phyloP scores from a whole-genome alignment of 2,888 invertebrate genomes.

The Listrodromus nycthemerus region DNA sequence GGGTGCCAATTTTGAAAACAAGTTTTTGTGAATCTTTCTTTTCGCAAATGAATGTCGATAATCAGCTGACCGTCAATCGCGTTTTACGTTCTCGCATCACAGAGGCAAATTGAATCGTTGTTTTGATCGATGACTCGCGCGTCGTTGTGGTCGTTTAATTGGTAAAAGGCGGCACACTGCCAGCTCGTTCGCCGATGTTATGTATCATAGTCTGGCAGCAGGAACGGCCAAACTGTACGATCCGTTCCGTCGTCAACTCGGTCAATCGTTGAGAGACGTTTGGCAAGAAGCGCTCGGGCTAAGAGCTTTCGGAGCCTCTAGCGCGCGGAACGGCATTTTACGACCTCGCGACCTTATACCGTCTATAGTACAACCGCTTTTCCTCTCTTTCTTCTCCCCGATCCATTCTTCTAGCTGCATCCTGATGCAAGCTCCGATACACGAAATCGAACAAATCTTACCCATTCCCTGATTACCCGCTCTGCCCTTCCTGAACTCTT shows the following conservation, averaged over 20 bases:
- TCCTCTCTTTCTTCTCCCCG: background rate
- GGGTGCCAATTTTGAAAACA: no score
- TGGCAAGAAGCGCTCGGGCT: constrained; percentile 63
- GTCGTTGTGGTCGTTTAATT: constrained; percentile 32
- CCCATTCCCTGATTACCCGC: background rate
- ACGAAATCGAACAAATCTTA: background rate
- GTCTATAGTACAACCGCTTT: constrained; percentile 19
- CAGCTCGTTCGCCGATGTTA: constrained; percentile 22
- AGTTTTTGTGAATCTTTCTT: background rate
- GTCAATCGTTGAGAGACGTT: constrained; percentile 71
- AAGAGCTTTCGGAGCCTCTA: constrained; percentile 37
- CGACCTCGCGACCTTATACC: constrained; percentile 67
- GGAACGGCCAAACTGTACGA: constrained; percentile 59
- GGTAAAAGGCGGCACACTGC: constrained; percentile 18
- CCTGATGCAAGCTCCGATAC: constrained; percentile 19
- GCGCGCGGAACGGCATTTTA: constrained; percentile 65
- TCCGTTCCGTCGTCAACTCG: constrained; percentile 70
- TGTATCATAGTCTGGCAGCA: constrained; percentile 49
- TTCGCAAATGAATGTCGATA: background rate
- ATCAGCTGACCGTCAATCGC: constrained; percentile 3
- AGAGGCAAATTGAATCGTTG: constrained; percentile 43
- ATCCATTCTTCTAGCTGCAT: constrained; percentile 18
- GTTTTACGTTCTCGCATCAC: background rate
- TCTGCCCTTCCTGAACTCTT: background rate
- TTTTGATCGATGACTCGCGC: constrained; percentile 46